Conservation (phyloP, 2,888 invertebrate species). For the Stramonita haemastoma region DNA sequence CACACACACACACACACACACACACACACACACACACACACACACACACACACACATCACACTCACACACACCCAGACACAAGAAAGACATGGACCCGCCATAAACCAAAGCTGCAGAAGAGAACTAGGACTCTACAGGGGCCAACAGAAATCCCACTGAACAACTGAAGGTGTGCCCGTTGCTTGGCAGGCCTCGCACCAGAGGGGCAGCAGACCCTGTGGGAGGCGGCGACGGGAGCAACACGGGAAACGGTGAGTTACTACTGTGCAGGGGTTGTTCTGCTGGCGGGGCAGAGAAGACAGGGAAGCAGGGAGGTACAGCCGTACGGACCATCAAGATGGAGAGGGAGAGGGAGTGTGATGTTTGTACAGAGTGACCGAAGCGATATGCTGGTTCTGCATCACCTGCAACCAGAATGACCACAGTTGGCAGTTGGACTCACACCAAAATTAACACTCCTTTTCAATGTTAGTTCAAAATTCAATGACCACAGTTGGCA, state of each 20-base stretch:
- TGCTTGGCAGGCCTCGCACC: not conserved
- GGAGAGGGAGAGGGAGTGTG: not conserved
- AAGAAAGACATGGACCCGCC: not conserved
- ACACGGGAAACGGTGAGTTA: not conserved
- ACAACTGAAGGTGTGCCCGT: not conserved
- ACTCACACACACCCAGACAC: not conserved
- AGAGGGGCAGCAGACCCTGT: too few species aligned
- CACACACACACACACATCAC: not conserved
- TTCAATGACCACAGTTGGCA: too few species aligned
- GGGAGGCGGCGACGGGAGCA: too few species aligned
- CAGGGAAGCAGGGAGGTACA: not conserved
- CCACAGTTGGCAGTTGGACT: not conserved
- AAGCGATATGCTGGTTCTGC: conserved; percentile 78
- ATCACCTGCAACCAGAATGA: conserved; percentile 74
- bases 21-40: not conserved
- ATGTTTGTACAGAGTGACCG: conserved; percentile 58
- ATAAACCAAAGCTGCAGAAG: not conserved
- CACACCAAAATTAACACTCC: too few species aligned
- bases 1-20: too few species aligned
- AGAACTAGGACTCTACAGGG: not conserved
- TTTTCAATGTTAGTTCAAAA: too few species aligned
- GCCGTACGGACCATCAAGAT: not conserved
- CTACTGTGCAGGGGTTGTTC: not conserved
- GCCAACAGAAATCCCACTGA: not conserved
- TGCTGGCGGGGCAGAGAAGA: not conserved